Evolutionary conservation across 2,113 vertebrate species (phyloP).

Genomic region (Aegithalos caudatus): DNA sequence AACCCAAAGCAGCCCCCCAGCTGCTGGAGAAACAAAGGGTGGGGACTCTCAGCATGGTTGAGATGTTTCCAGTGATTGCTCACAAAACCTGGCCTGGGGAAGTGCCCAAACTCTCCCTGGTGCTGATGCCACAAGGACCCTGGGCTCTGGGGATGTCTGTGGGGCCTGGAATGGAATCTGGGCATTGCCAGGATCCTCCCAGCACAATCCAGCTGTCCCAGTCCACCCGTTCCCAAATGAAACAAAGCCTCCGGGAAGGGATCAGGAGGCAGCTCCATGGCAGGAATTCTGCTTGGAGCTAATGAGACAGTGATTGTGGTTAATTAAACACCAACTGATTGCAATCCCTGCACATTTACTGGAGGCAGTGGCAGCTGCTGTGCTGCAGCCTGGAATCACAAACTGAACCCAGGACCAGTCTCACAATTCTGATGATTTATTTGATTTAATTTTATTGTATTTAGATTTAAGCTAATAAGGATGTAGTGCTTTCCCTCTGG

Average conservation of each 20-base stretch:
- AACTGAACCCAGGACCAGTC: background rate
- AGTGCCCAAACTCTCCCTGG: background rate
- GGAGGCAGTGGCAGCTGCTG: background rate
- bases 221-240: background rate
- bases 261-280: background rate
- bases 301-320: background rate
- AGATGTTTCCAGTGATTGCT: background rate
- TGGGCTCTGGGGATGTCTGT: too few relatives aligned
- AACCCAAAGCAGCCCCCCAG: fast-evolving
- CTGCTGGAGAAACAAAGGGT: background rate
- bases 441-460: background rate
- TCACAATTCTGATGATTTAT: background rate
- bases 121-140: background rate
- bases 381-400: background rate
- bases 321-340: background rate
- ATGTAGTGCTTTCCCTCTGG: background rate
- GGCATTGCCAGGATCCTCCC: background rate
- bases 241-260: background rate
- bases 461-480: background rate
- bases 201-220: background rate
- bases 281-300: background rate
- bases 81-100: background rate
- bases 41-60: background rate
- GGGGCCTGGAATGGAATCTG: background rate
- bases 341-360: background rate